phyloP scores from a whole-genome alignment of 2,113 vertebrate genomes.

The Climacteris rufus region DNA sequence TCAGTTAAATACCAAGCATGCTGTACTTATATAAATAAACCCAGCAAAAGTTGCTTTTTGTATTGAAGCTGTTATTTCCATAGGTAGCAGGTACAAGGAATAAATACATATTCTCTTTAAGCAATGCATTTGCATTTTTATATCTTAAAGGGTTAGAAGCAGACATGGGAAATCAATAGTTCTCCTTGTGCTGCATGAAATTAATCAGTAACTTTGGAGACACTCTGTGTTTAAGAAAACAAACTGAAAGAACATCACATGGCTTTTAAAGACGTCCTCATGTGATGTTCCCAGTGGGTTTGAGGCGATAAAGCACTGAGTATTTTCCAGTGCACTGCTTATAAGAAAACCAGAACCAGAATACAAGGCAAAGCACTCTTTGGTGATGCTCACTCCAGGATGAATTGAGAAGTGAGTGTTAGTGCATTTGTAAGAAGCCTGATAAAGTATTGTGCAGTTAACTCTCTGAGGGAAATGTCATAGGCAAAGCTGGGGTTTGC shows the following conservation, averaged over 20 bases:
- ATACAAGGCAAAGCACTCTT: background rate
- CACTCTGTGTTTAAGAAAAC: slow-evolving; percentile 39
- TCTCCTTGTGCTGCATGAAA: slow-evolving; percentile 37
- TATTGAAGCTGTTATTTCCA: background rate
- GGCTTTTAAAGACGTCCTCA: slow-evolving; percentile 31
- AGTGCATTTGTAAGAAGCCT: background rate
- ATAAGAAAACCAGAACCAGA: background rate
- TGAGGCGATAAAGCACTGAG: slow-evolving; percentile 32
- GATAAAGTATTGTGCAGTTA: background rate
- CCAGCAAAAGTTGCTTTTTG: background rate
- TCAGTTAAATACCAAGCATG: background rate
- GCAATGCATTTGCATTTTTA: slow-evolving; percentile 43
- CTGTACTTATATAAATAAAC: background rate
- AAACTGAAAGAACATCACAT: slow-evolving; percentile 56
- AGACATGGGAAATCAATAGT: slow-evolving; percentile 35
- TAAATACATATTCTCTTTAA: slow-evolving; percentile 6
- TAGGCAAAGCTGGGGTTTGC: background rate
- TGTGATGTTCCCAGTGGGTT: slow-evolving; percentile 42
- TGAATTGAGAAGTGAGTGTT: background rate
- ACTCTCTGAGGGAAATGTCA: background rate
- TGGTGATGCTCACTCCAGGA: background rate
- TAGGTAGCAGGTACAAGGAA: background rate
- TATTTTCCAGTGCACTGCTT: slow-evolving; percentile 15
- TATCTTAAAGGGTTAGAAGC: slow-evolving; percentile 38
- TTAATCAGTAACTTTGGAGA: slow-evolving; percentile 70